Evolutionary conservation across 2,113 vertebrate species (phyloP).

Genomic region (Sylvia atricapilla): DNA sequence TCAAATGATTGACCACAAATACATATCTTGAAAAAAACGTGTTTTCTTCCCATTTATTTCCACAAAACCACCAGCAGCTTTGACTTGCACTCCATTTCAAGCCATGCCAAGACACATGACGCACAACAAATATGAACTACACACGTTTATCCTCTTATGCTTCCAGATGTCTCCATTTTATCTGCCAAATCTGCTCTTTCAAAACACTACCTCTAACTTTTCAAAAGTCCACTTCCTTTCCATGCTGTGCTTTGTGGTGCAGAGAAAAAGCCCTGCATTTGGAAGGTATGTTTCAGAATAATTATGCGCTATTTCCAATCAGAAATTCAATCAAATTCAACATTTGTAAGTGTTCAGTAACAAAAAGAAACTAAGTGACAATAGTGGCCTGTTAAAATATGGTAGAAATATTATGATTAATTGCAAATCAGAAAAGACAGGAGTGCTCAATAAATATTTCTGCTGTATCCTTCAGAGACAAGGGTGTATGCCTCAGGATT

Average conservation of each 20-base stretch:
- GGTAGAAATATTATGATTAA: background rate
- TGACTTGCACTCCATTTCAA: background rate
- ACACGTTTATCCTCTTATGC: background rate
- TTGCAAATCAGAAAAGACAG: background rate
- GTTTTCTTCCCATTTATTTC: background rate
- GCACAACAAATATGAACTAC: background rate
- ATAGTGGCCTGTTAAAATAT: background rate
- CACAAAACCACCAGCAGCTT: background rate
- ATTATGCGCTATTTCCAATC: background rate
- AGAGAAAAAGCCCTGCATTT: background rate
- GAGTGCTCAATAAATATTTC: background rate
- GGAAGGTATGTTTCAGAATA: background rate
- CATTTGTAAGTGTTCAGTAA: rapidly evolving
- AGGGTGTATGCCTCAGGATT: background rate
- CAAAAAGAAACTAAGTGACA: background rate
- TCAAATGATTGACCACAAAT: background rate
- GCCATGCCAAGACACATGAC: background rate
- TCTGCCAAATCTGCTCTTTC: background rate
- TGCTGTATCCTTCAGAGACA: background rate
- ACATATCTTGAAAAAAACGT: background rate
- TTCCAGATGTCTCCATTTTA: background rate
- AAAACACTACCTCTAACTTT: background rate
- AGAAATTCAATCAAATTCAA: background rate
- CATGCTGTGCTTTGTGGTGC: background rate
- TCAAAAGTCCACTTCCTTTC: background rate